Evolutionary conservation across 2,888 invertebrate species (phyloP).

Genomic region (Microlaimidae sp.): DNA sequence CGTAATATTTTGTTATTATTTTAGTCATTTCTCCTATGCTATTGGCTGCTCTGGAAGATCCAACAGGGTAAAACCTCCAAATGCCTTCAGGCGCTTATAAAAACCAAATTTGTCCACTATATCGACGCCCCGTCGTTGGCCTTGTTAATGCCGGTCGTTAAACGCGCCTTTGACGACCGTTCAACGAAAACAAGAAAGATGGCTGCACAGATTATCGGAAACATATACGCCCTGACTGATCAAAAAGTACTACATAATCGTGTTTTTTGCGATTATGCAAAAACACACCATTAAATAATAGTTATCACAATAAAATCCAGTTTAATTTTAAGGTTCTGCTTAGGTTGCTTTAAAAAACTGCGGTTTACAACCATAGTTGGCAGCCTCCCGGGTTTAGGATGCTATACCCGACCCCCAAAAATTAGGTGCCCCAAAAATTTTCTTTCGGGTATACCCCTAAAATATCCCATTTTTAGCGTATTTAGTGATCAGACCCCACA

Average conservation of each 20-base stretch:
- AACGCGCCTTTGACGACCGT: slow-evolving; percentile 88
- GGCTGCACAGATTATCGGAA: slow-evolving; percentile 98
- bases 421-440: too few relatives aligned
- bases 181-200: slow-evolving; percentile 95
- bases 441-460: too few relatives aligned
- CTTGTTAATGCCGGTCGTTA: slow-evolving; percentile 96
- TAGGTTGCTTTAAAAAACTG: neutral
- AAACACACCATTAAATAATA: too few relatives aligned
- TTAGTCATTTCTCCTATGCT: slow-evolving; percentile 44
- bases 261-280: neutral
- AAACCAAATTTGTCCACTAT: slow-evolving; percentile 79
- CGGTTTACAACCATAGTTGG: too few relatives aligned
- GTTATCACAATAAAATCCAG: too few relatives aligned
- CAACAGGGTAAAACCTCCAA: slow-evolving; percentile 74
- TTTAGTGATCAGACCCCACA: too few relatives aligned
- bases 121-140: slow-evolving; percentile 96
- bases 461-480: too few relatives aligned
- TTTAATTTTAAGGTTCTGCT: too few relatives aligned
- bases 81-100: slow-evolving; percentile 57
- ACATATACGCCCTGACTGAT: slow-evolving; percentile 96
- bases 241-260: slow-evolving; percentile 62
- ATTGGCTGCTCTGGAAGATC: slow-evolving; percentile 79
- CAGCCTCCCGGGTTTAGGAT: too few relatives aligned
- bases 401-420: too few relatives aligned
- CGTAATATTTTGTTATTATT: too few relatives aligned